Evolutionary conservation across 2,113 vertebrate species (phyloP), one percentile per base, ranked within the genome.

Genomic region (Falco punctatus): DNA sequence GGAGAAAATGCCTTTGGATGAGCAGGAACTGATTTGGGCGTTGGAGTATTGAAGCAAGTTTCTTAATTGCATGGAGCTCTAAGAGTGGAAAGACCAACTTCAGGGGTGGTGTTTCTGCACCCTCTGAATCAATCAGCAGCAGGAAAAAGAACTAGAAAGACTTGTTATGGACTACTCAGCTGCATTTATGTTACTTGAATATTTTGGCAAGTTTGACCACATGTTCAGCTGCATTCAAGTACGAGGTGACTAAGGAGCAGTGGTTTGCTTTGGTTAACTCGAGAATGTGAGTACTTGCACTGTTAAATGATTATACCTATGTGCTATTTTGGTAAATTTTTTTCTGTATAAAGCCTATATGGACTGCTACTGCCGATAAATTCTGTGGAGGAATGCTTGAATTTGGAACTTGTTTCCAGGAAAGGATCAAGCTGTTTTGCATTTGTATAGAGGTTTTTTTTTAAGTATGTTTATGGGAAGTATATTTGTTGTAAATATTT

Each of bases 211-310:
- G 65, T 93, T 86, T 86, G 72, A 79, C 52, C 59, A 44, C 91
- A 90, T 75, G 79, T 77, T 92, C 81, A 83, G 92, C 90, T 51
- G 79, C 82, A 70, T 91, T 94, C 92, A 94, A 82, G 86, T 91
- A 62, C 57, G 23, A 93, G 94, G 93, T 96, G 92, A 88, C 77
- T 92, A 86, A 95, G 59, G 80, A 79, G 71, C 74, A 65, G 82
- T 89, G 67, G 77, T 92, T 92, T 92, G 79, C 86, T 95, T 90
- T 78, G 86, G 77, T 67, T 91, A 91, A 86, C 88, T 96, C 35
- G 72, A 87, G 66, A 66, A 77, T 33, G 92, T 98, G 95, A 98
- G 96, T 97, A 95, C 19, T 91, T 75, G 66, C 65, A 33, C 82
- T 96, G 62, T 54, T 94, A 96, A 97, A 64, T 90, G 40, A 58